Conservation (phyloP, 2,888 invertebrate genomes). For the Ennomos erosarius region DNA sequence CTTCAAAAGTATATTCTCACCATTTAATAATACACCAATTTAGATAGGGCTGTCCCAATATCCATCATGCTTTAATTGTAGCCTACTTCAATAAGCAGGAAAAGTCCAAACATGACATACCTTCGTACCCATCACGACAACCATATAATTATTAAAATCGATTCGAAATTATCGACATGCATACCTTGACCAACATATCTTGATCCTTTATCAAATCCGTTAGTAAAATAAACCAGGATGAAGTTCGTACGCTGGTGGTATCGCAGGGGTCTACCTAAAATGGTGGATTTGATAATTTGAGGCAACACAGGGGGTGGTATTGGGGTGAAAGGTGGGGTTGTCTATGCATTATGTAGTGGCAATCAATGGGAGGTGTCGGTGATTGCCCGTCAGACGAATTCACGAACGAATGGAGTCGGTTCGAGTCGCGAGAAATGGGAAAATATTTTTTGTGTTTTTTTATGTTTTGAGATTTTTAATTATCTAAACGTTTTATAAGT, state of each 20-base stretch:
- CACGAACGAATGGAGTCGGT: conserved; percentile 48
- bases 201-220: conserved; percentile 41
- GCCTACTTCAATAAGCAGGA: conserved; percentile 29
- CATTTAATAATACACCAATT: conserved; percentile 7
- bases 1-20: neutral
- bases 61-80: conserved; percentile 2
- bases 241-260: conserved; percentile 7
- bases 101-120: conserved; percentile 33
- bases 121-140: conserved; percentile 43
- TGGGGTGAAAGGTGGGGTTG: conserved; percentile 50
- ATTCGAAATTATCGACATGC: conserved; percentile 68
- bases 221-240: neutral
- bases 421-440: conserved; percentile 2
- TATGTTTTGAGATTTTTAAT: neutral
- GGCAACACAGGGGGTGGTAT: conserved; percentile 46
- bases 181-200: conserved; percentile 47
- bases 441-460: conserved; percentile 4
- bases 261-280: conserved; percentile 41
- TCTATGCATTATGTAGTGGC: conserved; percentile 81
- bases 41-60: conserved; percentile 2
- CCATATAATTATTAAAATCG: conserved; percentile 74
- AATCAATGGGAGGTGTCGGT: conserved; percentile 80
- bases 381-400: conserved; percentile 63
- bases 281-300: conserved; percentile 63
- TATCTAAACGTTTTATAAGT: no score